Evolutionary conservation across 64 coral and sea anemone species (phyloP), one percentile per base, ranked within the genome.

Genomic region (Actinia tenebrosa): DNA sequence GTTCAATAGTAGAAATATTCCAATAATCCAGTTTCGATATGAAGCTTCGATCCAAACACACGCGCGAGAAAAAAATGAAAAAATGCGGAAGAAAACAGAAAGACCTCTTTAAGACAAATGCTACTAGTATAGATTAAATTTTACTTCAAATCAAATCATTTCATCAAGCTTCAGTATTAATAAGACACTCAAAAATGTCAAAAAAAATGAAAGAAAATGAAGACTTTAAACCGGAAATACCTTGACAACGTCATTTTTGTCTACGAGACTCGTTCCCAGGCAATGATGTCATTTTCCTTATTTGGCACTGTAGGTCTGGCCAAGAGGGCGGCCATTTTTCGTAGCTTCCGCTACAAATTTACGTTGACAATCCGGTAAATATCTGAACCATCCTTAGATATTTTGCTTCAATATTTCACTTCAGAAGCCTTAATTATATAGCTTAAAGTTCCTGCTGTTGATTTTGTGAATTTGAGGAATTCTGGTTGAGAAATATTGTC

Each of bases 301-400:
- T 96, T 86, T 96, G 94, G 94, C 55, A 22, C 64, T 52, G 53
- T 93, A 72, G 91, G 92, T 84, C 88, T 71, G 83, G 86, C 88
- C 87, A 78, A 66, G 86, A 96, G 91, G 91, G 94, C 91, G 94
- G 94, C 94, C 94, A 96, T 96, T 80, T 96, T 96, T 86, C 89
- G 71, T 86, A 82, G 94, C 89, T 96, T 96, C 94, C 94, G 94
- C 91, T 79, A 84, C 58, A 80, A 46, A 43, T 87, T 78, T 61
- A 82, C 82, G 71, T 77, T 69, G 86, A n/a, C 68, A 93, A 96
- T 96, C 94, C 53, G 45, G 44, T 16, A 23, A 91, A 88, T 68
- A 93, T 96, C 94, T 30, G 44, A 47, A 58, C 83, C 94, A 96
- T 96, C 94, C 81, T 88, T 58, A 18, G 44, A 77, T 64, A 75